Percentiles rank a stretch among this genome's conserved stretches.
These are phyloP conservation scores for Drosophila willistoni DNA, from an alignment of 1,140 invertebrate genomes.

Conservation along the genomic window DNA sequence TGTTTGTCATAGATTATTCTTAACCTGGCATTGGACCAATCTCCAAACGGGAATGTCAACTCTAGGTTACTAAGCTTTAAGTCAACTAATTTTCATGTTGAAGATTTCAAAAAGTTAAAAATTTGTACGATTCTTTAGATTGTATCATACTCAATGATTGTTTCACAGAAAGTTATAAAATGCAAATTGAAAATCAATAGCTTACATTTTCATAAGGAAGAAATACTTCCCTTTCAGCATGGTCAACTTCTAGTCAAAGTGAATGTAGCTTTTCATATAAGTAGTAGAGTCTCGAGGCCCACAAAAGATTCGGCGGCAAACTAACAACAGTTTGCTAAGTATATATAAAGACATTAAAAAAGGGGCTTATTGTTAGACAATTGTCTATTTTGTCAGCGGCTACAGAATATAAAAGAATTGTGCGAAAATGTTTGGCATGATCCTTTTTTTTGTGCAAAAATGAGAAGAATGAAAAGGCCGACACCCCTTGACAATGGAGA, in stretches of 20 bases:
- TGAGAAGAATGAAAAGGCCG: background rate
- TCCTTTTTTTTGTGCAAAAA: constrained; percentile 35
- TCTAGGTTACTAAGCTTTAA: too few species aligned
- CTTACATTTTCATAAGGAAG: too few species aligned
- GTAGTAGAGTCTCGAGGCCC: constrained; percentile 41
- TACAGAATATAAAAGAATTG: constrained; percentile 29
- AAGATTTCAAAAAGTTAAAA: too few species aligned
- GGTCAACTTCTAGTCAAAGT: background rate
- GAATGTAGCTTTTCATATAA: background rate
- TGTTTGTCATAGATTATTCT: too few species aligned
- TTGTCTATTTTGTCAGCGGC: constrained; percentile 64
- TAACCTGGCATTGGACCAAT: too few species aligned
- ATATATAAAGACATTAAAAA: constrained; percentile 53
- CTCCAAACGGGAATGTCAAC: too few species aligned
- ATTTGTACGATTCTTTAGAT: too few species aligned
- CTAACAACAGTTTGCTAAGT: constrained; percentile 2
- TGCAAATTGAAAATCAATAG: too few species aligned
- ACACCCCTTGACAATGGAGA: constrained; percentile 48
- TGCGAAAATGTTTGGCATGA: constrained; percentile 68
- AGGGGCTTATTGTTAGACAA: constrained; percentile 49
- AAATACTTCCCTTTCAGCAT: too few species aligned
- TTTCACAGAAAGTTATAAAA: too few species aligned
- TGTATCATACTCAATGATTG: too few species aligned
- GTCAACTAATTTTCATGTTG: too few species aligned
- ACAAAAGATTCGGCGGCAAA: constrained; percentile 46